Evolutionary conservation across 2,888 invertebrate genomes (phyloP).

Genomic region (Nephrotoma appendiculata): DNA sequence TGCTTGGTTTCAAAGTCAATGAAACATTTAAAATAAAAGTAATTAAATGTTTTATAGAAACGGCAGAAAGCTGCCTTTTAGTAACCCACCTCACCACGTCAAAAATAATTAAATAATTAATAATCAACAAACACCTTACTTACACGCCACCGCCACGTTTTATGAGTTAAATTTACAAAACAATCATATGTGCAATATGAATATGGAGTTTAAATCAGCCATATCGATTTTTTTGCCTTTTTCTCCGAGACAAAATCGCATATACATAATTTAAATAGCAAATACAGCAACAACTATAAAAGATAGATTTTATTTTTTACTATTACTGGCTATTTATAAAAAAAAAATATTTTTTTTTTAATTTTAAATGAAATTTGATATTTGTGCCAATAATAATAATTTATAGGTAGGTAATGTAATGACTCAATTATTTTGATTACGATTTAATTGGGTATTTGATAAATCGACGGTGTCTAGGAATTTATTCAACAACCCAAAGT

Average conservation of each 20-base stretch:
- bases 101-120: no score
- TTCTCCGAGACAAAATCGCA: neutral
- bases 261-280: neutral
- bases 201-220: neutral
- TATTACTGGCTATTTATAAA: neutral
- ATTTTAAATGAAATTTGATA: neutral
- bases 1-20: no score
- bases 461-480: neutral
- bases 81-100: no score
- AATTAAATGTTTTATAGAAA: no score
- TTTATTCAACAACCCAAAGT: neutral
- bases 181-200: neutral
- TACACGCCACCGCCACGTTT: no score
- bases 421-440: neutral
- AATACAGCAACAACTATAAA: neutral
- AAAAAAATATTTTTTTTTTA: neutral
- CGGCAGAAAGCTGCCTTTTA: no score
- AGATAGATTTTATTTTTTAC: neutral
- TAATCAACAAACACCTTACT: no score
- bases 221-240: neutral
- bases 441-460: neutral
- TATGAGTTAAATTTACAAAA: neutral
- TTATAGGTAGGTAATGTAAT: neutral
- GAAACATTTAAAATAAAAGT: no score
- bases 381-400: neutral